Evolutionary conservation across 1,140 invertebrate species (phyloP).

Genomic region (Aphelinus atriplicis): DNA sequence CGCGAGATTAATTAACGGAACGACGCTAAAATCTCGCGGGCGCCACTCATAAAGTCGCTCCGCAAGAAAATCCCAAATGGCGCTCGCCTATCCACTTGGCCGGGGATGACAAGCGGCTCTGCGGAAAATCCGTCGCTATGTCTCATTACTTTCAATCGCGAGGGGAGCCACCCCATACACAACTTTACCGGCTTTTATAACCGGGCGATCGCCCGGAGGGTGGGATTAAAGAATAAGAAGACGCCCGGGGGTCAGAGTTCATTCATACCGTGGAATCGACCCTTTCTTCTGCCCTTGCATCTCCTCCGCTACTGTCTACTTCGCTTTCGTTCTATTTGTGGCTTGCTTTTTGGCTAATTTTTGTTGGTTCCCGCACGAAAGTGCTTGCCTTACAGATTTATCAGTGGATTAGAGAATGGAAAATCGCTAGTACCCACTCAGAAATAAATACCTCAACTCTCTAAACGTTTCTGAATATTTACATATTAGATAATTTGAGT

Average conservation of each 20-base stretch:
- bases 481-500: too few species aligned
- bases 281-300: slow-evolving; percentile 54
- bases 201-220: slow-evolving; percentile 40
- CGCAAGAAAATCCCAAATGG: slow-evolving; percentile 32
- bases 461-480: too few species aligned
- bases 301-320: too few species aligned
- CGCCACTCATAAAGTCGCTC: too few species aligned
- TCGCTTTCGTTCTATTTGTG: slow-evolving; percentile 39
- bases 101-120: slow-evolving; percentile 40
- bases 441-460: too few species aligned
- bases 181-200: slow-evolving; percentile 58
- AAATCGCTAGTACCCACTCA: too few species aligned
- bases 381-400: too few species aligned
- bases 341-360: background rate
- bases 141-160: slow-evolving; percentile 64
- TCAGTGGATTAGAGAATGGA: too few species aligned
- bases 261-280: slow-evolving; percentile 55
- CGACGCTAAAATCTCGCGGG: background rate
- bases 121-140: slow-evolving; percentile 46
- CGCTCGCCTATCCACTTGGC: slow-evolving; percentile 1
- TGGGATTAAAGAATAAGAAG: slow-evolving; percentile 65
- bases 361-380: too few species aligned
- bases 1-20: slow-evolving; percentile 36
- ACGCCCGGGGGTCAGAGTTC: slow-evolving; percentile 52
- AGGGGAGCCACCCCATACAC: slow-evolving; percentile 41